Conservation (phyloP, 2,888 invertebrate species). For the Tiliacea citrago region DNA sequence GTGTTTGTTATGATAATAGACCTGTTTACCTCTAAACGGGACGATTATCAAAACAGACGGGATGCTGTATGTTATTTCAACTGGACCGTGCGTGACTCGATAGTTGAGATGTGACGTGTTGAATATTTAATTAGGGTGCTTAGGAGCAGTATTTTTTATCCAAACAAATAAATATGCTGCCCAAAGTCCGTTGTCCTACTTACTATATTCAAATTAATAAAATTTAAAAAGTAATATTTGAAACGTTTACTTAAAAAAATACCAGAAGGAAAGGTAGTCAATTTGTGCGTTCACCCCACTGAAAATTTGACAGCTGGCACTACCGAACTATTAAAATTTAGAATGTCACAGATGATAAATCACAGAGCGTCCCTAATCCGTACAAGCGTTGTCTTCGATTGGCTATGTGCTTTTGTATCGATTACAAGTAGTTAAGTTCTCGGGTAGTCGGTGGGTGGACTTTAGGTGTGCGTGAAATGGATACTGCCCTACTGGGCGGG, state of each 20-base stretch:
- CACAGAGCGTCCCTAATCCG: conserved; percentile 51
- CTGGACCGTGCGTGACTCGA: conserved; percentile 84
- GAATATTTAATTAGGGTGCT: conserved; percentile 81
- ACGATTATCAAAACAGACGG: conserved; percentile 77
- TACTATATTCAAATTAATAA: conserved; percentile 21
- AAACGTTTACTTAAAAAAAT: not conserved
- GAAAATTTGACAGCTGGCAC: conserved; percentile 47
- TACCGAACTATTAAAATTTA: conserved; percentile 40
- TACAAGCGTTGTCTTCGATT: conserved; percentile 64
- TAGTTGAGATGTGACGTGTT: conserved; percentile 67
- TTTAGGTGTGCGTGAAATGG: conserved; percentile 86
- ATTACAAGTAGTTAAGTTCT: conserved; percentile 75
- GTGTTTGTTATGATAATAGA: conserved; percentile 66
- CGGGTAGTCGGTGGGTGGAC: conserved; percentile 79
- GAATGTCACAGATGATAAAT: conserved; percentile 60
- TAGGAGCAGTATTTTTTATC: conserved; percentile 57
- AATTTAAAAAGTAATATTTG: conserved; percentile 8
- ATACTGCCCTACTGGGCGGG: conserved; percentile 88
- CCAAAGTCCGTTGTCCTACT: conserved; percentile 8
- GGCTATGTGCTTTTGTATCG: conserved; percentile 75
- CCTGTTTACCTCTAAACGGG: conserved; percentile 75
- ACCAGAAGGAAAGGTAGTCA: not conserved
- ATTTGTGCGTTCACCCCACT: conserved; percentile 32
- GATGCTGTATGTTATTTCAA: conserved; percentile 89
- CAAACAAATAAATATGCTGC: conserved; percentile 51